Percentiles rank a stretch among this genome's conserved stretches.
Evolutionary conservation across 2,113 vertebrate genomes (phyloP).

Genomic region (Agelaius phoeniceus): DNA sequence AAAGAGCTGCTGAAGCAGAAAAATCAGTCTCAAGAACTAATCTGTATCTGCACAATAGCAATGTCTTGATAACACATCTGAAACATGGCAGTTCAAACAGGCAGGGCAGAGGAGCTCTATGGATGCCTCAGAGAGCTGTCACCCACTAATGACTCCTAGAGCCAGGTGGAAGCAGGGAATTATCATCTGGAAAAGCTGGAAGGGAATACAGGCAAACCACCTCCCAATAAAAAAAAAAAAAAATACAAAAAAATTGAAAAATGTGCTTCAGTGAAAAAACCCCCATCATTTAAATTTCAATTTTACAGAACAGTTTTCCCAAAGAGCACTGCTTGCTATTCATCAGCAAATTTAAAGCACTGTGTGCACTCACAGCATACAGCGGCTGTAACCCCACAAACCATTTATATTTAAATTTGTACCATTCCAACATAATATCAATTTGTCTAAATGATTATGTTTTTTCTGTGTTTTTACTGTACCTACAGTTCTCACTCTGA

Average conservation of each 20-base stretch:
- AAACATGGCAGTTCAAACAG: constrained; percentile 53
- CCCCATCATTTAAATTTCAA: neutral
- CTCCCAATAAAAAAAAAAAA: neutral
- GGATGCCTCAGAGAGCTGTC: constrained; percentile 58
- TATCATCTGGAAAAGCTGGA: constrained; percentile 3
- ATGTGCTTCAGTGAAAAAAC: neutral
- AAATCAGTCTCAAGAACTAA: constrained; percentile 63
- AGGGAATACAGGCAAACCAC: neutral
- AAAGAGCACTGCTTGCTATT: neutral
- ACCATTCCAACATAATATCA: neutral
- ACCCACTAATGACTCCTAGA: constrained; percentile 31
- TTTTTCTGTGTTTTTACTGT: neutral
- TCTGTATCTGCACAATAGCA: constrained; percentile 56
- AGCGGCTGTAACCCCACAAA: neutral
- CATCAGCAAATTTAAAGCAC: neutral
- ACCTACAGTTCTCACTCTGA: neutral
- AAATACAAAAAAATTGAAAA: neutral
- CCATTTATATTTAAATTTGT: neutral
- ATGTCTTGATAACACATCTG: constrained; percentile 57
- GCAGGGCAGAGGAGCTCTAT: constrained; percentile 42
- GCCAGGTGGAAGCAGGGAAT: constrained; percentile 50
- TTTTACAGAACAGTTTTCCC: neutral
- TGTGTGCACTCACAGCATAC: neutral
- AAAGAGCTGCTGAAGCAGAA: constrained; percentile 62
- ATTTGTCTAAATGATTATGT: neutral